Conservation (phyloP, 2,888 invertebrate genomes). For the Amphimallon solstitiale region DNA sequence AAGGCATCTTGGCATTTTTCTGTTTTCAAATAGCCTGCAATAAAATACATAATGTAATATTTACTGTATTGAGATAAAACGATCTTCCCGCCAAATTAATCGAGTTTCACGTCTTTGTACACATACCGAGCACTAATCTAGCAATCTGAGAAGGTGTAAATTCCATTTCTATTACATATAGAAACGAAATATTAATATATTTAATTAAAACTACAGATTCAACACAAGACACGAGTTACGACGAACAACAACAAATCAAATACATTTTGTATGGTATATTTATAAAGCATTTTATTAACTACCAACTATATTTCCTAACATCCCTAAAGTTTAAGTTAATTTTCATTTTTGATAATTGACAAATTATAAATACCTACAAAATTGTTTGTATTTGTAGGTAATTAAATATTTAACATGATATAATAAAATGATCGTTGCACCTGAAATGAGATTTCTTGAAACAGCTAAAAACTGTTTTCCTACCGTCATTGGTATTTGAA, state of each 20-base stretch:
- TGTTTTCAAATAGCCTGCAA: slow-evolving; percentile 59
- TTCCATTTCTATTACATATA: slow-evolving; percentile 47
- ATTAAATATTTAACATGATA: no score
- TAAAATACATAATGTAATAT: slow-evolving; percentile 4
- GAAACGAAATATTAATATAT: background rate
- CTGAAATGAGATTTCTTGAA: no score
- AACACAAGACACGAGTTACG: slow-evolving; percentile 1
- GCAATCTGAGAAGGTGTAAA: slow-evolving; percentile 53
- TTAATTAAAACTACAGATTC: slow-evolving; percentile 2
- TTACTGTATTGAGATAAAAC: slow-evolving; percentile 1
- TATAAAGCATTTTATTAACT: background rate
- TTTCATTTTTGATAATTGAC: no score
- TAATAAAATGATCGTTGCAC: no score
- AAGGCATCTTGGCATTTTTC: slow-evolving; percentile 55
- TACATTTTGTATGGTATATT: slow-evolving; percentile 9
- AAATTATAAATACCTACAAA: no score
- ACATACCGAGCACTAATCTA: slow-evolving; percentile 53
- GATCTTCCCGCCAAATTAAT: slow-evolving; percentile 40
- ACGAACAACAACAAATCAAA: background rate
- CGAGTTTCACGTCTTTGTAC: slow-evolving; percentile 17
- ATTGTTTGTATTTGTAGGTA: no score
- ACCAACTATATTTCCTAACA: background rate
- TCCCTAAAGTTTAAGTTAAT: background rate
- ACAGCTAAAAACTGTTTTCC: no score
- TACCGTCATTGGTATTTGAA: no score